Evolutionary conservation across 2,113 vertebrate genomes (phyloP).

Genomic region (Mus pahari): DNA sequence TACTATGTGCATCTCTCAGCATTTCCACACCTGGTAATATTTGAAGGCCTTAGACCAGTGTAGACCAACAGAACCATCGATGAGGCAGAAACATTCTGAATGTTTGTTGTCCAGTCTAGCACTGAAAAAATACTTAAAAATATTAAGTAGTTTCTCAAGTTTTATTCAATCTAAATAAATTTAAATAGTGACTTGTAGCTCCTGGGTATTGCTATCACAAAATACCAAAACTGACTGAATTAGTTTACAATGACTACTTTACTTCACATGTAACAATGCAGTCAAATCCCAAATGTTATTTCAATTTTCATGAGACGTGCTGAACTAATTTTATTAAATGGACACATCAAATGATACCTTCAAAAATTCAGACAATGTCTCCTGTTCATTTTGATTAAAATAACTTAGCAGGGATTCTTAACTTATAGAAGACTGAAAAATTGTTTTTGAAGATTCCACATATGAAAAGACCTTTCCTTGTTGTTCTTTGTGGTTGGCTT

Average conservation of each 20-base stretch:
- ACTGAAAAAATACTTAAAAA: neutral
- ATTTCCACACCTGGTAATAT: neutral
- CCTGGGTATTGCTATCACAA: neutral
- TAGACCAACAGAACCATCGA: neutral
- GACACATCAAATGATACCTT: neutral
- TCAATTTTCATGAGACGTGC: neutral
- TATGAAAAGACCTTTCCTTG: neutral
- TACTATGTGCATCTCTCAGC: neutral
- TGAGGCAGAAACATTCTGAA: neutral
- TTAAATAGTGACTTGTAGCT: slow-evolving; percentile 5
- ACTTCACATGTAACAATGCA: neutral
- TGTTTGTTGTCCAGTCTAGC: neutral
- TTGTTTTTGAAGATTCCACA: neutral
- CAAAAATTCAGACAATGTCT: neutral
- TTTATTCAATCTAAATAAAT: slow-evolving; percentile 1
- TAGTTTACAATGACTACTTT: neutral
- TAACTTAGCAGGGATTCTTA: neutral
- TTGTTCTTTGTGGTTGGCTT: neutral
- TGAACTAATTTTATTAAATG: neutral
- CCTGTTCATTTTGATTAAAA: neutral
- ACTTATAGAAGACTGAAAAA: neutral
- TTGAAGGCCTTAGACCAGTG: neutral
- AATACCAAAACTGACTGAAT: neutral
- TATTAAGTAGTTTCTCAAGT: neutral
- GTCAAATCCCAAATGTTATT: slow-evolving; percentile 5